Percentiles rank a stretch among this genome's conserved stretches.
phyloP scores from a whole-genome alignment of 2,113 vertebrate species.

The Heterotilapia buettikoferi region DNA sequence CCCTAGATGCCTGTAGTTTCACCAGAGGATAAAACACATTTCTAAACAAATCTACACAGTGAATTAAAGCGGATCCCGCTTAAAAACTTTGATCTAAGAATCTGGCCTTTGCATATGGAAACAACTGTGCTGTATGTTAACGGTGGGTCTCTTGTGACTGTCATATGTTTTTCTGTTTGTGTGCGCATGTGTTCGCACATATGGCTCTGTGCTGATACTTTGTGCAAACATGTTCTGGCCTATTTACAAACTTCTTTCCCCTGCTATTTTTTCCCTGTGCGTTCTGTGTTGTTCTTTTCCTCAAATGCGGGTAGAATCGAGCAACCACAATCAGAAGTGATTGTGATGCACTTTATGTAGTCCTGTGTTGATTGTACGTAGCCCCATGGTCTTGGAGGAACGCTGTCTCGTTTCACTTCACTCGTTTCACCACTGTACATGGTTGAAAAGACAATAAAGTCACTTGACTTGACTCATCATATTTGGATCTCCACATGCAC shows the following conservation, averaged over 20 bases:
- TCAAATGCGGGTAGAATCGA: neutral
- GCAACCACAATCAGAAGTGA: neutral
- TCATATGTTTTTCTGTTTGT: neutral
- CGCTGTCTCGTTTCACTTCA: neutral
- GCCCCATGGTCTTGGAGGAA: neutral
- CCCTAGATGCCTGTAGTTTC: neutral
- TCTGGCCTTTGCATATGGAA: neutral
- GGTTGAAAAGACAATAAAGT: neutral
- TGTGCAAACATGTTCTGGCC: neutral
- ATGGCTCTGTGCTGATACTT: neutral
- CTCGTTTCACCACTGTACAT: neutral
- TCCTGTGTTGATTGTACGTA: neutral
- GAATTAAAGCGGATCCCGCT: neutral
- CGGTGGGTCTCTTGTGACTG: neutral
- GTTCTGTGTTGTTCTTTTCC: neutral
- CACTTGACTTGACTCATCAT: neutral
- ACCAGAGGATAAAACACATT: neutral
- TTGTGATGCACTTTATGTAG: neutral
- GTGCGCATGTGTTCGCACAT: neutral
- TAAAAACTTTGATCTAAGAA: constrained; percentile 12
- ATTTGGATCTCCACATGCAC: neutral
- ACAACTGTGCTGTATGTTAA: neutral
- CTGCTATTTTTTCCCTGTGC: neutral
- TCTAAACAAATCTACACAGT: neutral
- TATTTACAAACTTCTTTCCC: neutral